Percentiles rank a stretch among this genome's conserved stretches.
Conservation (phyloP, 2,888 invertebrate species). For the Leucoptera coffeella region DNA sequence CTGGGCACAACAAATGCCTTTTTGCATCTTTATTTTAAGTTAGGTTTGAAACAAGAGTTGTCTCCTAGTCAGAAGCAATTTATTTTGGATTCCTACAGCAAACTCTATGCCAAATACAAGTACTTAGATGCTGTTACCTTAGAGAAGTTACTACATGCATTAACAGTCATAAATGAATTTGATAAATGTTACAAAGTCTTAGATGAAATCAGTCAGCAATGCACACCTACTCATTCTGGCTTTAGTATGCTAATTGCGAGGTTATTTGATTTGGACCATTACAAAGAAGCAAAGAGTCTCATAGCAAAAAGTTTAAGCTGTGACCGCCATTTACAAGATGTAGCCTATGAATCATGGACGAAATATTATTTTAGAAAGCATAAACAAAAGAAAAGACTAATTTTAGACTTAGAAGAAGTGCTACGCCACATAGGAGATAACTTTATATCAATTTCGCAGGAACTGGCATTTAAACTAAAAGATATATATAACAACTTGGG, state of each 20-base stretch:
- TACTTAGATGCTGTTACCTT: slow-evolving; percentile 55
- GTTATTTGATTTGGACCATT: slow-evolving; percentile 53
- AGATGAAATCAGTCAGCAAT: slow-evolving; percentile 47
- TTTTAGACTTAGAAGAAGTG: slow-evolving; percentile 48
- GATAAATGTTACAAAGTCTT: slow-evolving; percentile 53
- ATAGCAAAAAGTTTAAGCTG: slow-evolving; percentile 47
- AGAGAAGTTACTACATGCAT: slow-evolving; percentile 54
- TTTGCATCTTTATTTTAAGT: slow-evolving; percentile 44
- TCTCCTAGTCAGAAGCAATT: slow-evolving; percentile 38
- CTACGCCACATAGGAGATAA: slow-evolving; percentile 47
- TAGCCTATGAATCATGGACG: slow-evolving; percentile 49
- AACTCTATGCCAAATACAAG: slow-evolving; percentile 44
- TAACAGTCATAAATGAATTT: slow-evolving; percentile 62
- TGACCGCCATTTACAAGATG: slow-evolving; percentile 28
- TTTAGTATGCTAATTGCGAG: slow-evolving; percentile 51
- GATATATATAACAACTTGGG: slow-evolving; percentile 17
- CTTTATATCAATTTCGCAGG: slow-evolving; percentile 19
- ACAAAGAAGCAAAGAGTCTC: slow-evolving; percentile 55
- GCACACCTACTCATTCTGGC: slow-evolving; percentile 30
- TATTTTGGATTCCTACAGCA: slow-evolving; percentile 44
- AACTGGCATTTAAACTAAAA: slow-evolving; percentile 18
- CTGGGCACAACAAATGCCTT: slow-evolving; percentile 54
- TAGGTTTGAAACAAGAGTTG: slow-evolving; percentile 16
- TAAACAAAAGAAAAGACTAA: slow-evolving; percentile 19
- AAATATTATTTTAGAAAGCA: slow-evolving; percentile 30